Base-by-base conservation (phyloP, 2,113 vertebrate genomes). In the Athene noctua region DNA sequence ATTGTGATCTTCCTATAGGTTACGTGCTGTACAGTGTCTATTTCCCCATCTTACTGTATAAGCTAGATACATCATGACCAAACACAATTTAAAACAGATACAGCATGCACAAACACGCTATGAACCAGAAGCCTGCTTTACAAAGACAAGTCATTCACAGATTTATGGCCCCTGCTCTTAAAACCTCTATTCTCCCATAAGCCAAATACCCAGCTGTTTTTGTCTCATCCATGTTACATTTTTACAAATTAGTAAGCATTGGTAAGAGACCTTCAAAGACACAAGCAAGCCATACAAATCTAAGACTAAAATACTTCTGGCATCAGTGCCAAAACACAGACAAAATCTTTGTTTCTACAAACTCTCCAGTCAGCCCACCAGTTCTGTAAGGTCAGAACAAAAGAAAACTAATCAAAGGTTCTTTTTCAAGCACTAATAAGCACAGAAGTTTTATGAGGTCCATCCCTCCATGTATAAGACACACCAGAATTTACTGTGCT, bases 61-160 rank as follows among this genome's bases (percentile, higher is more conserved):
- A 65, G 12, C 4, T 42, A 59, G 38, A 66, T 32, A 27, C 36
- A 59, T 32, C 63, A 47, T 9, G 12, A 71, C 42, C 79, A 79
- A 78, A 74, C n/a, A 27, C 0, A 0, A 62, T 8, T 38, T 46
- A 42, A 46, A 29, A 62, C 11, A 79, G 44, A 34, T 6, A 27
- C 8, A 63, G 32, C 38, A 68, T 1, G 14, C 25, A 52, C 40
- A 36, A 85, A 32, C 3, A 25, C 13, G 23, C 86, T 42, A 26
- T 5, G n/a, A 86, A 83, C 40, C 52, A 83, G 58, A 61, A 82
- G 9, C 30, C 57, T 85, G 58, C 6, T 27, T 34, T 4, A 63
- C 18, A 91, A 62, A 74, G 46, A 54, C 0, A 19, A 77, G 13
- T 40, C 71, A 70, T 46, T 23, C 75, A 36, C n/a, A 74, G 40